phyloP scores from a whole-genome alignment of 2,113 vertebrate species.

The Oplegnathus fasciatus region DNA sequence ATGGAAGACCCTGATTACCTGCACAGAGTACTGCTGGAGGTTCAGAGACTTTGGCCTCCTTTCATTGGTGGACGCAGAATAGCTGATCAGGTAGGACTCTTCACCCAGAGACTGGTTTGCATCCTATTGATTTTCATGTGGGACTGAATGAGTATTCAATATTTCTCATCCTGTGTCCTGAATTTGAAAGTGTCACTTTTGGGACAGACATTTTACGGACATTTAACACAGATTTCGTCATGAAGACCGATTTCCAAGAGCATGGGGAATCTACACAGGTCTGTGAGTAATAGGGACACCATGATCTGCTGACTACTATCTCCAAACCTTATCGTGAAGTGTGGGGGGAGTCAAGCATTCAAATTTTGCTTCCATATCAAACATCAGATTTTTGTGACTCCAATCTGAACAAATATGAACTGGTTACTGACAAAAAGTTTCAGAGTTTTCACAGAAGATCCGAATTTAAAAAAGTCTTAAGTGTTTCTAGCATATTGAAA shows the following conservation, averaged over 20 bases:
- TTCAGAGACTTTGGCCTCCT: constrained; percentile 78
- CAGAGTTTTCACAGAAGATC: no score
- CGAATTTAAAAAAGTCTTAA: background rate
- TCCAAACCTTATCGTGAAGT: no score
- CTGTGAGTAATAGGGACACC: background rate
- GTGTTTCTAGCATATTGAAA: background rate
- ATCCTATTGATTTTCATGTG: background rate
- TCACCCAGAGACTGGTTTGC: background rate
- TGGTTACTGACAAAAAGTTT: no score
- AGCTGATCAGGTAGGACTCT: constrained; percentile 67
- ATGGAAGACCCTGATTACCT: constrained; percentile 64
- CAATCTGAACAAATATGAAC: background rate
- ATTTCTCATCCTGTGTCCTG: background rate
- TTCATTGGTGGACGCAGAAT: constrained; percentile 78
- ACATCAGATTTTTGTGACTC: background rate
- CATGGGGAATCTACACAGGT: background rate
- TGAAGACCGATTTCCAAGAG: background rate
- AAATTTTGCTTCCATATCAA: background rate
- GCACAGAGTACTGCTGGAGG: constrained; percentile 72
- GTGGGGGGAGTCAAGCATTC: background rate
- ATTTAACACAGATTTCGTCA: background rate
- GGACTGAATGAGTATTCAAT: background rate
- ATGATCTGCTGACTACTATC: no score
- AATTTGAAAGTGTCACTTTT: background rate
- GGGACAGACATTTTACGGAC: no score